Conservation (phyloP, 2,797 vertebrate genomes). For the Mus caroli region DNA sequence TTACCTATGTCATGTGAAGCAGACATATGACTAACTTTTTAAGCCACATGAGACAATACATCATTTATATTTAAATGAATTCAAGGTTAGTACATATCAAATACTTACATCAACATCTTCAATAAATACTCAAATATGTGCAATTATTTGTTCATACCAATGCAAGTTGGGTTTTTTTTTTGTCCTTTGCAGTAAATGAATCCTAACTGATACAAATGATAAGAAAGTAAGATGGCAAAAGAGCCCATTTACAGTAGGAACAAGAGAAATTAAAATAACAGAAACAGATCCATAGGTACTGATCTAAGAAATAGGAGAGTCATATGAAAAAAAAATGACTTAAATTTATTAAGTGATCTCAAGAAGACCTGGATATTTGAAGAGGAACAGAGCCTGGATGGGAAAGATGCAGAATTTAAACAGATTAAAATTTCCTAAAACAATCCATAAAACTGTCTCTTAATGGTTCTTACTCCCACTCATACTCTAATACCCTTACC, state of each 20-base stretch:
- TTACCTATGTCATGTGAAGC: neutral
- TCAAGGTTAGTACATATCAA: conserved; percentile 18
- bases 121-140: neutral
- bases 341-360: neutral
- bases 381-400: conserved; percentile 26
- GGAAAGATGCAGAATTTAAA: conserved; percentile 22
- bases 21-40: neutral
- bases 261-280: neutral
- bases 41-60: neutral
- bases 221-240: conserved; percentile 10
- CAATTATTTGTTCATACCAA: conserved; percentile 30
- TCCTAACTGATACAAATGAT: neutral
- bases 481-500: neutral
- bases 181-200: conserved; percentile 35
- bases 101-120: neutral
- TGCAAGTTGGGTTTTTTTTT: conserved; percentile 44
- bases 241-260: neutral
- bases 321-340: neutral
- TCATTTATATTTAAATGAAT: conserved; percentile 25
- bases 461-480: neutral
- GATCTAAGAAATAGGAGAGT: neutral
- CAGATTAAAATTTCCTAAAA: conserved; percentile 16
- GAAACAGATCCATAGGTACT: neutral
- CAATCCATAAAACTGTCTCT: neutral
- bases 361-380: conserved; percentile 14